Base-by-base conservation (phyloP, 2,888 invertebrate species). In the Dynastes hyllus region DNA sequence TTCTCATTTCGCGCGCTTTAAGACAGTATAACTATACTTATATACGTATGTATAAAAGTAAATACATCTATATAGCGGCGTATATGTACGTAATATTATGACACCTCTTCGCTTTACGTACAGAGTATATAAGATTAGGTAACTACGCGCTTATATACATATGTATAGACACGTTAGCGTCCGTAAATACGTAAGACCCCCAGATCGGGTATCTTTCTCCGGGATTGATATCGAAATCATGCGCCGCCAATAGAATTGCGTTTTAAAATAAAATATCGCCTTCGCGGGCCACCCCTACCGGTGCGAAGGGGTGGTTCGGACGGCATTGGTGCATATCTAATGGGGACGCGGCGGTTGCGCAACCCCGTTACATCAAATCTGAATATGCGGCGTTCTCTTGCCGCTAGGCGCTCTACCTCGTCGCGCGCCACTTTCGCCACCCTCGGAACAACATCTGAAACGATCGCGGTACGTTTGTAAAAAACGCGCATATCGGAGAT, bases 311-410 rank as follows among this genome's bases (percentile, higher is more conserved):
- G 77, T 77, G 79, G 73, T 70, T 37, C 79, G 71, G 55, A 70
- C 78, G 81, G 87, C 87, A 89, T 89, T 89, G 89, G 87, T 83
- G 89, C 88, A 87, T 90, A 91, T 85, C 91, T 92, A 89, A 89
- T 88, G 86, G 86, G 86, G 76, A 84, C 84, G 84, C 86, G 61
- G 88, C 87, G 88, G 80, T 87, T 87, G 87, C 88, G 88, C 88
- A 82, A 79, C 77, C 81, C 83, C 83, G 81, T 83, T 85, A 86
- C 11, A 45, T 86, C 85, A 87, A 88, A 88, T 88, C 87, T 87
- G 87, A 87, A 88, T 88, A 87, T 86, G 86, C 86, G 86, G 86
- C 70, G 79, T 69, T 67, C 73, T 8, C 53, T 58, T n/a, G 32
- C 69, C 58, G 45, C 8, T 69, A 1, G 55, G 69, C 75, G 40